Base-by-base conservation (phyloP, 2,113 vertebrate species). In the Hyaena hyaena region DNA sequence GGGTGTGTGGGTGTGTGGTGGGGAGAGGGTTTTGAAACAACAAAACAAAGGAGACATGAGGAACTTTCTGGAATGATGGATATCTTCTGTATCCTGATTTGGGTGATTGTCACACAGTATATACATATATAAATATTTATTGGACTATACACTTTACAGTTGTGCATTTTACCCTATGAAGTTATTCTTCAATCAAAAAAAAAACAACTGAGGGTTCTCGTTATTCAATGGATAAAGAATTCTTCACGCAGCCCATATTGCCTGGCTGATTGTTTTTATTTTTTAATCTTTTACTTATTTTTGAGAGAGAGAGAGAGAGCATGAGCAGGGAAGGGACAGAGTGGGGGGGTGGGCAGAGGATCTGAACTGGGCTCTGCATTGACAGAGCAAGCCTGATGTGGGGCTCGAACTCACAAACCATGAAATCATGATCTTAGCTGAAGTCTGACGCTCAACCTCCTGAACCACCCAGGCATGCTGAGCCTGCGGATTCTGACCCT, bases 71-170 rank as follows among this genome's bases (percentile, higher is more conserved):
- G 50, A 93, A 90, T 77, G 45, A 76, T 48, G 28, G 35, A 86
- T 77, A 93, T 79, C 28, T 48, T 79, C n/a, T 83, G 4, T 65
- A 84, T 66, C 69, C 94, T 89, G 71, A 65, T 93, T 35, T 88
- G 84, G 61, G 21, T 95, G n/a, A 39, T 53, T 79, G 63, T 88
- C 69, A 93, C 4, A 76, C 33, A 63, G 2, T 65, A 1, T 53
- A 82, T 65, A 83, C 33, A 65, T 45, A 21, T 0, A 21, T 39
- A 63, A 17, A 31, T 58, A 45, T 73, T 17, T 94, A 55, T 73
- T 33, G 17, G 55, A 79, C 53, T 83, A 8, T 83, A 17, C 23
- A n/a, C 10, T 50, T 90, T 55, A 95, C 33, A 77, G 39, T 53
- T 80, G 28, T n/a, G n/a, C 39, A 9, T 69, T 88, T 92, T 90